These are phyloP conservation scores for Volucella inanis DNA, from an alignment of 2,888 invertebrate genomes.

Conservation along the genomic window DNA sequence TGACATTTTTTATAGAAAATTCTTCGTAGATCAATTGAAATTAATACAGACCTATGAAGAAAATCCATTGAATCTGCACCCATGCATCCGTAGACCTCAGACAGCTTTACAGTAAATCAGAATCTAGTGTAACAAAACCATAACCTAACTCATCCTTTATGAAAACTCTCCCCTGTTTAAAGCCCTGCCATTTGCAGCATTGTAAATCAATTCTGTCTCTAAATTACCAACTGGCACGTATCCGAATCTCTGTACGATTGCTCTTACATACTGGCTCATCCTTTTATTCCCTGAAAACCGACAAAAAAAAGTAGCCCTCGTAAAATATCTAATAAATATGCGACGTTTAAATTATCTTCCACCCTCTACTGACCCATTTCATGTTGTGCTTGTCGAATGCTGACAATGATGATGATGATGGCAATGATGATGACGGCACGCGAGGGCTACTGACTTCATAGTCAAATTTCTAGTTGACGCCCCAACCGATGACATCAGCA, in stretches of 20 bases:
- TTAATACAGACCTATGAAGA: too few species aligned
- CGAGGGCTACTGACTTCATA: slow-evolving; percentile 39
- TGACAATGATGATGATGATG: slow-evolving; percentile 6
- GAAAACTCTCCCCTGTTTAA: too few species aligned
- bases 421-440: slow-evolving; percentile 3
- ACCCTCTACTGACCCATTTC: slow-evolving; percentile 74
- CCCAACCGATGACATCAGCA: slow-evolving; percentile 64
- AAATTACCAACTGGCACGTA: too few species aligned
- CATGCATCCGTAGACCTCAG: too few species aligned
- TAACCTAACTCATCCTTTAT: too few species aligned
- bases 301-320: slow-evolving; percentile 5
- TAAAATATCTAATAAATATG: slow-evolving; percentile 39
- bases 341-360: slow-evolving; percentile 46
- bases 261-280: too few species aligned
- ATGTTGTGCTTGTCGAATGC: slow-evolving; percentile 35
- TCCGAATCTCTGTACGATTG: too few species aligned
- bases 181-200: background rate
- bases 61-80: too few species aligned
- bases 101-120: too few species aligned
- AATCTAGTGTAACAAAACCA: too few species aligned
- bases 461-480: slow-evolving; percentile 60
- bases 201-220: slow-evolving; percentile 9
- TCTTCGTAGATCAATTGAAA: too few species aligned
- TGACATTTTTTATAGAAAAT: too few species aligned
- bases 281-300: background rate